A percentile compares a stretch with the other conserved stretches of the same genome.
phyloP scores from a whole-genome alignment of 2,797 vertebrate species.

The Scolopax rusticola region DNA sequence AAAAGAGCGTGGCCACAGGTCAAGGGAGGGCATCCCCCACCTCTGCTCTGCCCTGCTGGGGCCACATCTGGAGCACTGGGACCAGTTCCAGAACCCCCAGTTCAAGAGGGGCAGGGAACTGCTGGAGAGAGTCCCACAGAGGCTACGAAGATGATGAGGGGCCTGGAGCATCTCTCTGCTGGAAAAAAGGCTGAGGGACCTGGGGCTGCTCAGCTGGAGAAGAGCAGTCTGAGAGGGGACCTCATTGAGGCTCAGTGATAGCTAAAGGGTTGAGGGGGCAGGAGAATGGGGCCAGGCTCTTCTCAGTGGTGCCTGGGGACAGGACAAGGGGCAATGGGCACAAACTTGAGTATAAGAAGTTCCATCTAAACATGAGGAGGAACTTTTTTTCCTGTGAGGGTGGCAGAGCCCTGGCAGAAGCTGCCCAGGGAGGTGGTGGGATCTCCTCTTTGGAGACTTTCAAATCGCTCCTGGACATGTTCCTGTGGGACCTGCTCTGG shows the following conservation, averaged over 20 bases:
- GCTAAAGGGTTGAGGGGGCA: background rate
- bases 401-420: background rate
- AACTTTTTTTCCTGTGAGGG: background rate
- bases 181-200: background rate
- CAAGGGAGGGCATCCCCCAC: background rate
- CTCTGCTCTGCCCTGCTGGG: background rate
- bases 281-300: background rate
- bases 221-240: background rate
- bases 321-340: background rate
- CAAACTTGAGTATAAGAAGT: background rate
- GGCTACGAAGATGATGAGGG: background rate
- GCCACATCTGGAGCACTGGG: background rate
- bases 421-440: background rate
- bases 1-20: background rate
- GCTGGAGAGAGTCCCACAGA: background rate
- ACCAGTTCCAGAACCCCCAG: background rate
- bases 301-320: background rate
- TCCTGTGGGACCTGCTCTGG: background rate
- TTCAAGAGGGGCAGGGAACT: background rate
- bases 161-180: background rate
- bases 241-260: background rate
- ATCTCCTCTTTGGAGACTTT: background rate
- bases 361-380: background rate
- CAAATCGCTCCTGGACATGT: background rate
- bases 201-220: background rate